Conservation (phyloP, 2,113 vertebrate genomes). For the zebrafish (Danio rerio) region GRCz12tu NC_133196.1:37547001-37547500, state of each 20-base stretch:
- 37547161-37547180: background rate
- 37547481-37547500: slow-evolving; percentile 46
- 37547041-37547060: slow-evolving; percentile 99
- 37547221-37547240: slow-evolving; percentile 40
- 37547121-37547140: slow-evolving; percentile 71
- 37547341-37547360: slow-evolving; percentile 87
- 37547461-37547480: background rate
- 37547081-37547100: slow-evolving; percentile 98
- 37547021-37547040: slow-evolving; percentile 99
- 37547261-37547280: slow-evolving; percentile 75
- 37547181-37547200: slow-evolving; percentile 21
- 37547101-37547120: slow-evolving; percentile 85
- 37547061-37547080: slow-evolving; percentile 99
- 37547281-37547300: slow-evolving; percentile 88
- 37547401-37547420: slow-evolving; percentile 17
- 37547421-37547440: background rate
- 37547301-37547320: slow-evolving; percentile 85
- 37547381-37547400: slow-evolving; percentile 77
- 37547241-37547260: slow-evolving; percentile 49
- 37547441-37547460: no score
- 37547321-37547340: slow-evolving; percentile 84
- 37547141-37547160: slow-evolving; percentile 49
- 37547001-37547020: slow-evolving; percentile 86
- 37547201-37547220: slow-evolving; percentile 30
- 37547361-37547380: slow-evolving; percentile 85